Evolutionary conservation across 2,113 vertebrate species (phyloP), one percentile per base, ranked within the genome.

Genomic region (Ptilonorhynchus violaceus): DNA sequence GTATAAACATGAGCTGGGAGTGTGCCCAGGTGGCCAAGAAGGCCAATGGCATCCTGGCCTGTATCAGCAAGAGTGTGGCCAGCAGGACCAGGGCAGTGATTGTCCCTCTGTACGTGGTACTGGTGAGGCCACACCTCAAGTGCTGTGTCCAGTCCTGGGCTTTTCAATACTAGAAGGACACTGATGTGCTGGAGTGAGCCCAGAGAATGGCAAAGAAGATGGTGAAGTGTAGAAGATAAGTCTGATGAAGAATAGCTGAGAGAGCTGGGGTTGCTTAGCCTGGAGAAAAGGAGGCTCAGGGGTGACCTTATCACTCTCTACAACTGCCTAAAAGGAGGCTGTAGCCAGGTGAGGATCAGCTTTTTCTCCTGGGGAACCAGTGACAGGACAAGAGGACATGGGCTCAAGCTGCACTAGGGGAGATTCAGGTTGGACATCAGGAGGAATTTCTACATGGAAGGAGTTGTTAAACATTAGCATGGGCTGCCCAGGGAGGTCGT

Each of bases 281-380:
- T 64, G 28, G 30, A 44, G 19, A 21, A 41, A 63, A 42, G 39
- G 60, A 63, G 37, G 37, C 37, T 39, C 37, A 39, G 10, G 60
- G 37, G 11, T 63, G 24, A 60, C 11, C 11, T 27, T 39, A 39
- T 60, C 35, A 20, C 39, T 63, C 37, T 62, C 37, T 25, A 47
- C n/a, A 64, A 11, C 16, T 35, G 17, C 66, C 20, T 35, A 9
- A 31, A 62, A 70, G 31, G 6, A 64, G 20, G 3, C 1, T 9
- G 21, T 22, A 35, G 25, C 31, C 21, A 35, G 7, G 8, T 4
- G 3, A 24, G 18, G 9, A 25, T 64, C 0, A 0, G 15, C 7
- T 25, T 42, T 21, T 27, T 80, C 14, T 42, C 18, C 7, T 14
- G 15, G 22, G 35, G n/a, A 56, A 42, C 30, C 21, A 41, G 20